Conservation (phyloP, 2,113 vertebrate species). For the Calidris pygmaea region DNA sequence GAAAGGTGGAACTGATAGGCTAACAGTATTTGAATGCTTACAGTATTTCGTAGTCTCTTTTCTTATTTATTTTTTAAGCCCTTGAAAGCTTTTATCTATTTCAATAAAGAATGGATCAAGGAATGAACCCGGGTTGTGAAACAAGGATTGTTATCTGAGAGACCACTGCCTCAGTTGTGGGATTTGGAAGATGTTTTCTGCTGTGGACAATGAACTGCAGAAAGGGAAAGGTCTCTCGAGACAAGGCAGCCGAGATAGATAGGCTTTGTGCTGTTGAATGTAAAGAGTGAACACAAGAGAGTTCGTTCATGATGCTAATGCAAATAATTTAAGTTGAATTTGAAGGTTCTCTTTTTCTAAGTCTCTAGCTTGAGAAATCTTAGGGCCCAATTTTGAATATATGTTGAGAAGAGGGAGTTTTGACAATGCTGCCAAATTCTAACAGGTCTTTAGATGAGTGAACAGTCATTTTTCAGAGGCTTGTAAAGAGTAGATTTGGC, state of each 20-base stretch:
- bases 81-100: not conserved
- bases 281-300: not conserved
- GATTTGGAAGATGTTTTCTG: not conserved
- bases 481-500: not conserved
- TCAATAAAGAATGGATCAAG: not conserved
- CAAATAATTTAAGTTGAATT: not conserved
- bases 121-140: not conserved
- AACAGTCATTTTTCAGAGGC: slow-evolving; percentile 9
- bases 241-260: not conserved
- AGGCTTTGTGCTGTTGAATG: not conserved
- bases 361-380: not conserved
- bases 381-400: not conserved
- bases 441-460: not conserved
- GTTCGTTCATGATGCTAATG: not conserved
- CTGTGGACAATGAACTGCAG: not conserved
- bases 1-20: not conserved
- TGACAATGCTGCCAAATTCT: slow-evolving; percentile 1
- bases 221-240: not conserved
- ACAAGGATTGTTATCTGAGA: not conserved
- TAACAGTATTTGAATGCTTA: not conserved
- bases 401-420: not conserved
- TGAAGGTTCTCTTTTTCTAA: not conserved
- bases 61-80: not conserved
- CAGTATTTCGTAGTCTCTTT: not conserved
- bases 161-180: not conserved